Percentiles rank a stretch among this genome's conserved stretches.
phyloP scores from a whole-genome alignment of 2,888 invertebrate genomes.

The Taenaris catops region DNA sequence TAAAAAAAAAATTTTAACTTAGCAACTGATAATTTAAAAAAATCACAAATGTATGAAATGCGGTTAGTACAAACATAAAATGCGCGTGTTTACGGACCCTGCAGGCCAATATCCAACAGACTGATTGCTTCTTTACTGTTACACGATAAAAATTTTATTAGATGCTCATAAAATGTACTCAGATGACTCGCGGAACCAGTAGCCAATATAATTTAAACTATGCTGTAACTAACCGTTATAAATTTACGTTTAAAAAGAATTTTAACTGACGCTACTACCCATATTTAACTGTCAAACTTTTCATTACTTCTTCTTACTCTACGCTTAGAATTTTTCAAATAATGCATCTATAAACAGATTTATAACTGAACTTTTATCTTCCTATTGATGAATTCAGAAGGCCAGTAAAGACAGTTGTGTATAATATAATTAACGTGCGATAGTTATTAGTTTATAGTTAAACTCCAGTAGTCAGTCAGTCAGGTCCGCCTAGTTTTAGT shows the following conservation, averaged over 20 bases:
- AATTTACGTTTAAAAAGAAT: conserved; percentile 39
- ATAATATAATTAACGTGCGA: too few species aligned
- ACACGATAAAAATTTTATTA: conserved; percentile 78
- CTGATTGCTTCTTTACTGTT: conserved; percentile 80
- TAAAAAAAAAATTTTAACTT: too few species aligned
- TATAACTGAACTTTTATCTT: too few species aligned
- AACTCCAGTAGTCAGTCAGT: conserved; percentile 18
- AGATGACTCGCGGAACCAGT: conserved; percentile 68
- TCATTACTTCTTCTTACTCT: neutral
- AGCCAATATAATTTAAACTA: conserved; percentile 74
- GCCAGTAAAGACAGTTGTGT: too few species aligned
- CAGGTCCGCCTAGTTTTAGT: conserved; percentile 24
- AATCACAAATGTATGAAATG: conserved; percentile 40
- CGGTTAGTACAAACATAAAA: conserved; percentile 64
- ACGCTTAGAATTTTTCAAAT: too few species aligned
- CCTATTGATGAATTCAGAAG: too few species aligned
- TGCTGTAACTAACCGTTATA: conserved; percentile 68
- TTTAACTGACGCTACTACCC: conserved; percentile 25
- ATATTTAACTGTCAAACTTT: neutral
- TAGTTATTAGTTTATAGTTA: too few species aligned
- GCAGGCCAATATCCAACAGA: conserved; percentile 72
- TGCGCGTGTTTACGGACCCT: conserved; percentile 75
- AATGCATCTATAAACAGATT: too few species aligned
- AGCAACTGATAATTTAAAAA: neutral
- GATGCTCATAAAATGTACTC: conserved; percentile 71